Conservation (phyloP, 2,797 vertebrate species). For the Staurois parvus region DNA sequence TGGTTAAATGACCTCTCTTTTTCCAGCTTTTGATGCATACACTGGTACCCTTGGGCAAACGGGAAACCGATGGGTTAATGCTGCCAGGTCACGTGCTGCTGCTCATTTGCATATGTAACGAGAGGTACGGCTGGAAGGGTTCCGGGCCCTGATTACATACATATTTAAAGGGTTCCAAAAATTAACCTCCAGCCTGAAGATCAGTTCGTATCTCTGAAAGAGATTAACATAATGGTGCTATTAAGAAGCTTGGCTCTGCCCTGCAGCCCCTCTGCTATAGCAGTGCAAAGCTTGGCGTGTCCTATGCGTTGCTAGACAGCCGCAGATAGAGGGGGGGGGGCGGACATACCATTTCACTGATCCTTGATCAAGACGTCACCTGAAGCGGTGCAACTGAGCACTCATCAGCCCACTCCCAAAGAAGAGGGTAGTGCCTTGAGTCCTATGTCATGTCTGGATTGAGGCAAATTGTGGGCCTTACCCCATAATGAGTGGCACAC, state of each 20-base stretch:
- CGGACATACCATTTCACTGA: constrained; percentile 35
- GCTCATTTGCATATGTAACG: constrained; percentile 61
- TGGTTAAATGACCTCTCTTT: neutral
- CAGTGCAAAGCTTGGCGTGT: constrained; percentile 2
- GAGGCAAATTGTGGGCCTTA: too few relatives aligned
- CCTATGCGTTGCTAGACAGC: constrained; percentile 20
- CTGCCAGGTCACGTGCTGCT: constrained; percentile 34
- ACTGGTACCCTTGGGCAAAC: too few relatives aligned
- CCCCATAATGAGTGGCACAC: too few relatives aligned
- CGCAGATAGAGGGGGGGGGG: neutral
- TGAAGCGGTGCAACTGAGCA: constrained; percentile 16
- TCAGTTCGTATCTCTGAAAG: constrained; percentile 48
- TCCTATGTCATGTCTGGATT: too few relatives aligned
- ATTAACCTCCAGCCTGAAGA: constrained; percentile 63
- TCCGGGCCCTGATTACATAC: constrained; percentile 63
- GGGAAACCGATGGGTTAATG: constrained; percentile 44
- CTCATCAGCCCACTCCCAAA: neutral
- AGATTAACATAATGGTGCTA: constrained; percentile 62
- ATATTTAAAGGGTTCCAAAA: constrained; percentile 63
- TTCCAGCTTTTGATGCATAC: too few relatives aligned
- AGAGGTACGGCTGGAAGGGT: constrained; percentile 60
- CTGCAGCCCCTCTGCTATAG: constrained; percentile 39
- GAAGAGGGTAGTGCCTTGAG: neutral
- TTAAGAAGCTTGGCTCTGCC: constrained; percentile 58
- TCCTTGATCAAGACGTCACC: constrained; percentile 49